A percentile compares a stretch with the other conserved stretches of the same genome.
phyloP scores from a whole-genome alignment of 1,140 invertebrate genomes.

The Lasioglossum albipes region DNA sequence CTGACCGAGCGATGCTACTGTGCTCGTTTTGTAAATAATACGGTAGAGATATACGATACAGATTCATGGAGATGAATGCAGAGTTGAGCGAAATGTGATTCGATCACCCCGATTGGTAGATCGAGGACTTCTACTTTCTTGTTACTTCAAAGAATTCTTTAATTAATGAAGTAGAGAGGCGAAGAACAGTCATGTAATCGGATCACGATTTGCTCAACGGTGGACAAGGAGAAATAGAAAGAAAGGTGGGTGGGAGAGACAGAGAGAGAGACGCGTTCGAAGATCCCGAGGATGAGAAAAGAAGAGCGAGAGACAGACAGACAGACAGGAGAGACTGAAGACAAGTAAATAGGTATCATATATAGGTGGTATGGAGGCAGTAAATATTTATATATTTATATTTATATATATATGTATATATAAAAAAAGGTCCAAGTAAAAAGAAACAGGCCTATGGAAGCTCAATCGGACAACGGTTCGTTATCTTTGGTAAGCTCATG shows the following conservation, averaged over 20 bases:
- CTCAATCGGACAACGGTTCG: slow-evolving; percentile 61
- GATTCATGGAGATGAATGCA: neutral
- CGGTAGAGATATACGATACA: slow-evolving; percentile 8
- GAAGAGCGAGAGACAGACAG: neutral
- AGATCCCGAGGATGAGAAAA: neutral
- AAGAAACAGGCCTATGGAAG: slow-evolving; percentile 65
- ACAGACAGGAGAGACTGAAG: neutral
- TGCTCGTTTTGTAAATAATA: slow-evolving; percentile 51
- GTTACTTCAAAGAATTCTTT: too few species aligned
- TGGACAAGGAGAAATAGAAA: neutral
- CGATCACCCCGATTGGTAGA: too few species aligned
- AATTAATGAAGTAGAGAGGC: too few species aligned
- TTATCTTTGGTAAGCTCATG: slow-evolving; percentile 70
- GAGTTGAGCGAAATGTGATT: too few species aligned
- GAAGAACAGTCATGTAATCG: too few species aligned
- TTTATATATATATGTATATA: too few species aligned
- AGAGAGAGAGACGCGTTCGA: neutral
- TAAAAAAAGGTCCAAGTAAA: slow-evolving; percentile 1
- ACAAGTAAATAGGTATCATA: neutral
- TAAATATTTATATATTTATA: slow-evolving; percentile 7
- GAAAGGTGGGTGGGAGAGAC: neutral
- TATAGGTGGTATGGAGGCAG: slow-evolving; percentile 12
- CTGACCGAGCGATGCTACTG: slow-evolving; percentile 53
- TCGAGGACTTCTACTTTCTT: too few species aligned
- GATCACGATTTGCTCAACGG: too few species aligned